Evolutionary conservation across 2,888 invertebrate genomes (phyloP), one percentile per base, ranked within the genome.

Genomic region (Cephonodes hylas): DNA sequence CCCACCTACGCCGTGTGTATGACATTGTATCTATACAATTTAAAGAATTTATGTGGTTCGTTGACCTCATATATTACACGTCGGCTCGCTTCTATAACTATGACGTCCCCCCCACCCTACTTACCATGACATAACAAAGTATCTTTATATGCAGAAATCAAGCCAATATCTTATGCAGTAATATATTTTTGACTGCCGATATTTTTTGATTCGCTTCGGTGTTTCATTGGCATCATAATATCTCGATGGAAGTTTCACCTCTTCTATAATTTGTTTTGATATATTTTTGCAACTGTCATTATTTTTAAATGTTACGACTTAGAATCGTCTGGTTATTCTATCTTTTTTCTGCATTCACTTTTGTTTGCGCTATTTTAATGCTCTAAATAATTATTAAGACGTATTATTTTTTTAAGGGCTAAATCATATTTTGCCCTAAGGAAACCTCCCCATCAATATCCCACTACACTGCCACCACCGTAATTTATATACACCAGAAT

Each of bases 91-190:
- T 13, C 31, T 18, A 27, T 20, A 27, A 18, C 20, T 27, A 22
- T 45, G 22, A 18, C 31, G 10, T n/a, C 38, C 38, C 13, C 8
- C 38, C 38, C 8, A 1, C n/a, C n/a, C n/a, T n/a, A 5, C 7
- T 42, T 42, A 20, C 13, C 34, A 60, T 60, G 63, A 67, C 58
- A 67, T 58, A 65, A 63, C 59, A 42, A 45, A 59, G 58, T 62
- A 53, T 46, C 20, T 67, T 61, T 58, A 53, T 38, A 65, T 66
- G 60, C 66, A 63, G 64, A 70, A 65, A 61, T 59, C 25, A 34
- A 62, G 34, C 22, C 58, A 58, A 59, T 64, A 59, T 58, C 58
- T 25, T 67, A 70, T 65, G 58, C 60, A 57, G 62, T 53, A 38
- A 42, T 46, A 63, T 44, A 44, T 45, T 45, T 22, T 46, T 6